A percentile compares a stretch with the other conserved stretches of the same genome.
These are phyloP conservation scores for Reinhardtius hippoglossoides DNA, from an alignment of 2,113 vertebrate genomes.

Conservation along the genomic window DNA sequence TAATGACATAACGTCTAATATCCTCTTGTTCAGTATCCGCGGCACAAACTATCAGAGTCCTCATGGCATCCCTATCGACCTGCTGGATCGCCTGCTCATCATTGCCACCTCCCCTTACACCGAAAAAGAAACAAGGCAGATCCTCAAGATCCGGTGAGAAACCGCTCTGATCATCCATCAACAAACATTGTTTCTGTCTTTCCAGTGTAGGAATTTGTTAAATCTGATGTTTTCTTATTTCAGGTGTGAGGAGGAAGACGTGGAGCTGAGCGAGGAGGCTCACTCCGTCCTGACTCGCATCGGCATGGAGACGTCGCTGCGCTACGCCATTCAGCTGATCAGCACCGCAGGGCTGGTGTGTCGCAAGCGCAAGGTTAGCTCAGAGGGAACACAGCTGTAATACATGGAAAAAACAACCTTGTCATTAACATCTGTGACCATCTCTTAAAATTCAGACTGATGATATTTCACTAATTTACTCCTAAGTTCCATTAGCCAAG, in stretches of 20 bases:
- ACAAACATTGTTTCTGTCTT: not conserved
- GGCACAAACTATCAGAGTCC: slow-evolving; percentile 94
- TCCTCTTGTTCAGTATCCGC: slow-evolving; percentile 83
- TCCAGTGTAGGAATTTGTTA: not conserved
- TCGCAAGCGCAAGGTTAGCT: slow-evolving; percentile 88
- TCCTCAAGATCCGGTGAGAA: slow-evolving; percentile 90
- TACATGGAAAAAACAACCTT: not conserved
- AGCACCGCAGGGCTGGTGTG: slow-evolving; percentile 91
- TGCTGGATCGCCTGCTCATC: slow-evolving; percentile 92
- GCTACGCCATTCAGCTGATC: slow-evolving; percentile 94
- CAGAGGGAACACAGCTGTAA: not conserved
- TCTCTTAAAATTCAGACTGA: not conserved
- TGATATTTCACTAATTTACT: not conserved
- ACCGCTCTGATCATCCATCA: accelerated
- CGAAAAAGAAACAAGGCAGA: slow-evolving; percentile 92
- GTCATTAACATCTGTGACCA: too few relatives aligned
- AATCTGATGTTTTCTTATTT: slow-evolving; percentile 3
- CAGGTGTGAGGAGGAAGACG: slow-evolving; percentile 93
- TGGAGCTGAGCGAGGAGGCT: slow-evolving; percentile 92
- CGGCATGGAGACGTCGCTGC: slow-evolving; percentile 90
- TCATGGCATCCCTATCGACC: slow-evolving; percentile 92
- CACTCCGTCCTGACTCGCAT: slow-evolving; percentile 92
- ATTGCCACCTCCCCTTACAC: slow-evolving; percentile 92
- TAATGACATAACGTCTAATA: not conserved
- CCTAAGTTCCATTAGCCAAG: not conserved